Percentiles rank a stretch among this genome's conserved stretches.
Evolutionary conservation across 2,113 vertebrate species (phyloP).

Genomic region (Mus musculus): DNA sequence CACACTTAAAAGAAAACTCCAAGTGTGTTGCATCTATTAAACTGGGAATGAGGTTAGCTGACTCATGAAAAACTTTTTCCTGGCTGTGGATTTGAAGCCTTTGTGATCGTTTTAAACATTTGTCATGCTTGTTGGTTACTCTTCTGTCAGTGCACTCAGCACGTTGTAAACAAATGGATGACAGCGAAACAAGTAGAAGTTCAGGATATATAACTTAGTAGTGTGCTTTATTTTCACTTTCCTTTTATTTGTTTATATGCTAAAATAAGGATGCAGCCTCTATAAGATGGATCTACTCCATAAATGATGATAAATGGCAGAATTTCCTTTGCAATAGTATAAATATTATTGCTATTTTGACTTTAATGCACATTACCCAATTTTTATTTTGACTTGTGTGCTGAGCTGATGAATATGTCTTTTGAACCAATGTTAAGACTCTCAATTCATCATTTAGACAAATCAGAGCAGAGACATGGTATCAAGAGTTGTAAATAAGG

Average conservation of each 20-base stretch:
- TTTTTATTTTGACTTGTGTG: neutral
- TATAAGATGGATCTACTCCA: neutral
- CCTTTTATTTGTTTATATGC: conserved; percentile 59
- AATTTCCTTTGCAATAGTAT: conserved; percentile 36
- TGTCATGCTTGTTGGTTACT: conserved; percentile 48
- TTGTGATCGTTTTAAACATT: conserved; percentile 35
- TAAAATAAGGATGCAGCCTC: conserved; percentile 37
- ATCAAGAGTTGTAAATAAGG: neutral
- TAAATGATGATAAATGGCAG: conserved; percentile 14
- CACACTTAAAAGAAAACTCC: conserved; percentile 39
- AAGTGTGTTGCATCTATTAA: conserved; percentile 61
- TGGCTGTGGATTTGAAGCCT: neutral
- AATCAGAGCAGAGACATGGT: conserved; percentile 11
- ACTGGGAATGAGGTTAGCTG: conserved; percentile 53
- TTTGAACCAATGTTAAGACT: neutral
- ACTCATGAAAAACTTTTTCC: conserved; percentile 45
- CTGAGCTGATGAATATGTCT: neutral
- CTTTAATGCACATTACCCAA: conserved; percentile 43
- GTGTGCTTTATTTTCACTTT: conserved; percentile 61
- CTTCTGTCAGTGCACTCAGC: neutral
- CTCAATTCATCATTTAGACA: neutral
- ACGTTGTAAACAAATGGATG: conserved; percentile 54
- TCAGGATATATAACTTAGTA: neutral
- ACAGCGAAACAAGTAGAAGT: conserved; percentile 66
- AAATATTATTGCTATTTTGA: conserved; percentile 33